These are phyloP conservation scores for Campaea margaritaria DNA, from an alignment of 2,888 invertebrate species.

Conservation along the genomic window DNA sequence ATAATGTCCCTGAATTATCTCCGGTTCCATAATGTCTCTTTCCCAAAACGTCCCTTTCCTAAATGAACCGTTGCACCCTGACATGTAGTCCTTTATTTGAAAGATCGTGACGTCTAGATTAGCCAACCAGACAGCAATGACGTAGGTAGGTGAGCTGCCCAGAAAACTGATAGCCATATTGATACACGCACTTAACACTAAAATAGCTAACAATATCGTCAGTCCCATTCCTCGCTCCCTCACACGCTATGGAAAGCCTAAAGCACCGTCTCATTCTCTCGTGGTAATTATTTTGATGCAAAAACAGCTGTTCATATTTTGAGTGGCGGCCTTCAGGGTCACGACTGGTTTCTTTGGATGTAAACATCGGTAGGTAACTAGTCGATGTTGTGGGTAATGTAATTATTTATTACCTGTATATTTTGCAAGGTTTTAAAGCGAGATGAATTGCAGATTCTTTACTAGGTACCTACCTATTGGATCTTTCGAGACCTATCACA, in stretches of 20 bases:
- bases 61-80: neutral
- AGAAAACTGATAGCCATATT: slow-evolving; percentile 3
- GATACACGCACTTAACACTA: neutral
- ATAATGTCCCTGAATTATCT: too few species aligned
- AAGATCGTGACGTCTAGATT: neutral
- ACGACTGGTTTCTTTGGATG: slow-evolving; percentile 25
- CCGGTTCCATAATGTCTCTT: too few species aligned
- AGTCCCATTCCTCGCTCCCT: neutral
- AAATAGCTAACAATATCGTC: neutral
- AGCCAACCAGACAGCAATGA: too few species aligned
- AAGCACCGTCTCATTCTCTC: slow-evolving; percentile 7
- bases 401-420: slow-evolving; percentile 1
- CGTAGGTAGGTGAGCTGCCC: too few species aligned
- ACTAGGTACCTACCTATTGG: too few species aligned
- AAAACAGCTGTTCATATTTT: slow-evolving; percentile 44
- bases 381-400: neutral
- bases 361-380: slow-evolving; percentile 23
- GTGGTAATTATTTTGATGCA: slow-evolving; percentile 23
- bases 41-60: too few species aligned
- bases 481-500: too few species aligned
- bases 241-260: neutral
- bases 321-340: slow-evolving; percentile 28
- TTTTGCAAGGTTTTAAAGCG: too few species aligned
- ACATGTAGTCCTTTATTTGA: neutral
- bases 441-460: too few species aligned